A percentile compares a stretch with the other conserved stretches of the same genome.
Conservation (phyloP, 2,888 invertebrate species). For the Prenolepis imparis region DNA sequence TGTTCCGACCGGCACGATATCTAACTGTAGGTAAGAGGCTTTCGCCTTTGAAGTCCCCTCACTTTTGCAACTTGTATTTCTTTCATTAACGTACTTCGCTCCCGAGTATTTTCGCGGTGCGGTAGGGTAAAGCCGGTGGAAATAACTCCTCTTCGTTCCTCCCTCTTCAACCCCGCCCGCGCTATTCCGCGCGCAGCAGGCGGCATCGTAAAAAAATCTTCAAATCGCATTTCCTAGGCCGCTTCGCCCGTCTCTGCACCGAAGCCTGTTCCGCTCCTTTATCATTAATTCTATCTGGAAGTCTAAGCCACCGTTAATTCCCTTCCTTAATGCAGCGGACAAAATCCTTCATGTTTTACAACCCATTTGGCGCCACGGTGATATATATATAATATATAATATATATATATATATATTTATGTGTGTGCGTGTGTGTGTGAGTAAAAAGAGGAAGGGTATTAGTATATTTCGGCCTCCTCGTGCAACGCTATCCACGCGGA, state of each 20-base stretch:
- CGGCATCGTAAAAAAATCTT: slow-evolving; percentile 59
- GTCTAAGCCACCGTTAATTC: slow-evolving; percentile 42
- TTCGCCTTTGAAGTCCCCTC: slow-evolving; percentile 76
- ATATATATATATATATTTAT: slow-evolving; percentile 22
- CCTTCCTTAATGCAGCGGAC: slow-evolving; percentile 36
- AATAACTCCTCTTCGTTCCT: slow-evolving; percentile 38
- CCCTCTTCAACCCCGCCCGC: not conserved
- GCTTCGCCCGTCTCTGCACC: slow-evolving; percentile 5
- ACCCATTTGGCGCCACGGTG: slow-evolving; percentile 47
- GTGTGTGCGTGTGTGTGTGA: not conserved
- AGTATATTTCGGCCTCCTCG: slow-evolving; percentile 57
- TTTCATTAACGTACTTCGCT: slow-evolving; percentile 74
- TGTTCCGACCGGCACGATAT: slow-evolving; percentile 69
- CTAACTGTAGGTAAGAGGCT: slow-evolving; percentile 77
- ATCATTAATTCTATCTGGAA: slow-evolving; percentile 19
- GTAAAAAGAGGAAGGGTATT: slow-evolving; percentile 48
- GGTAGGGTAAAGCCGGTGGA: slow-evolving; percentile 60
- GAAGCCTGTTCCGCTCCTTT: not conserved
- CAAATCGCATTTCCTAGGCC: slow-evolving; percentile 51
- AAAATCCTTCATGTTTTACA: slow-evolving; percentile 54
- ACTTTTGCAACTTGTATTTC: slow-evolving; percentile 76
- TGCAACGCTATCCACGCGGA: not conserved
- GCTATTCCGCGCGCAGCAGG: not conserved
- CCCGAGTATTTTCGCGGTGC: slow-evolving; percentile 68
- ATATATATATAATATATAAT: slow-evolving; percentile 31